These are phyloP conservation scores for Cephalopachus bancanus DNA, from an alignment of 2,797 vertebrate species.

Conservation along the genomic window DNA sequence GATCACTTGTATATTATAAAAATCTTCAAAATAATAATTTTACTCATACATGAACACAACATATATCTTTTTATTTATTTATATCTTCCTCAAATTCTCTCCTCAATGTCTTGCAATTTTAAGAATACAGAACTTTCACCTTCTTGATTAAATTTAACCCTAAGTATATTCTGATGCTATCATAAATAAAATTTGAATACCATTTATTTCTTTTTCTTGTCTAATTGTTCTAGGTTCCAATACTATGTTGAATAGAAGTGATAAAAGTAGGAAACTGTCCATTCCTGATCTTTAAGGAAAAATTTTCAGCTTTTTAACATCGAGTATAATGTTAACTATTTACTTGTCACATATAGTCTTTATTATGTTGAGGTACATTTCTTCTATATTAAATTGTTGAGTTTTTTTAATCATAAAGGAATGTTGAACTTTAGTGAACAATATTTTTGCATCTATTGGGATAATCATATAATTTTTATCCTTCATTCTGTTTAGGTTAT, in stretches of 20 bases:
- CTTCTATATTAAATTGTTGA: background rate
- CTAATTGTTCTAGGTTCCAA: background rate
- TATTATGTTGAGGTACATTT: background rate
- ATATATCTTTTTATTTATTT: background rate
- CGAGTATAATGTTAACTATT: background rate
- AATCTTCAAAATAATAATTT: background rate
- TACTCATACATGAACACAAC: background rate
- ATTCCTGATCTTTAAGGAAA: background rate
- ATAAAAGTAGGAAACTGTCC: background rate
- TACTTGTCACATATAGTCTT: background rate
- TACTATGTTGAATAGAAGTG: background rate
- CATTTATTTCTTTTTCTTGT: background rate
- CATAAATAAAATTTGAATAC: background rate
- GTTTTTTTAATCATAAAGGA: background rate
- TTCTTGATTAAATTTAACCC: background rate
- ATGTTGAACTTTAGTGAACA: background rate
- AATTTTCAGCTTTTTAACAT: background rate
- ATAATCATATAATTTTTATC: background rate
- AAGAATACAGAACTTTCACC: background rate
- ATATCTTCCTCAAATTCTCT: background rate
- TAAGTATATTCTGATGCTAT: background rate
- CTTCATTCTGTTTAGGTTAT: too few relatives aligned
- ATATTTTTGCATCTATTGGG: background rate
- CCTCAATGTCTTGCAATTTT: background rate
- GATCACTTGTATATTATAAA: background rate